phyloP scores from a whole-genome alignment of 2,113 vertebrate species.

The Sclerurus mexicanus region DNA sequence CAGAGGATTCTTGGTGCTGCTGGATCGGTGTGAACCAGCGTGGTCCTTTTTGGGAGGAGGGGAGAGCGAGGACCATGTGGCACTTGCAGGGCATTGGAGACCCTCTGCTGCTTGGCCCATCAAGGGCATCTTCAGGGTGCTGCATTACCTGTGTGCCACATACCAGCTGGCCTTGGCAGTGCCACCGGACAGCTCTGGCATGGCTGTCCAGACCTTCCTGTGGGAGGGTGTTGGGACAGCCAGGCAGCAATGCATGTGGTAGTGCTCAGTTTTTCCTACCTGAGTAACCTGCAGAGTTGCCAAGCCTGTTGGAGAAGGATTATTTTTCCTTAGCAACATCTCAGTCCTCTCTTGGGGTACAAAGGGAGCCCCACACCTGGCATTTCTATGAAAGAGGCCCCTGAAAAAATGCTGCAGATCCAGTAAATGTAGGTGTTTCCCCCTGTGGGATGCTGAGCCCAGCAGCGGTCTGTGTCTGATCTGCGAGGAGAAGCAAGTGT shows the following conservation, averaged over 20 bases:
- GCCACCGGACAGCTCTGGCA: background rate
- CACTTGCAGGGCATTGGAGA: background rate
- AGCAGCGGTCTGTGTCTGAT: background rate
- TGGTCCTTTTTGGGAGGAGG: accelerated
- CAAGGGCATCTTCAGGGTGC: background rate
- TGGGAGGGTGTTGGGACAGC: background rate
- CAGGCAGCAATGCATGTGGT: background rate
- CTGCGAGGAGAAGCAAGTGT: background rate
- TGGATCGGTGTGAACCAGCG: accelerated
- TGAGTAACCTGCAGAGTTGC: accelerated
- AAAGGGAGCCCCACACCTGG: background rate
- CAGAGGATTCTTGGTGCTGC: background rate
- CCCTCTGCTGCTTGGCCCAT: background rate
- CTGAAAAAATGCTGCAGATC: background rate
- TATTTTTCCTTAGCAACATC: background rate
- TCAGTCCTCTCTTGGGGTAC: background rate
- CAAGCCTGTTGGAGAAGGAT: background rate
- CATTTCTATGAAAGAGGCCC: background rate
- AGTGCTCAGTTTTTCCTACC: background rate
- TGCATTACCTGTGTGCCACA: background rate
- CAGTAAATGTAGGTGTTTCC: background rate
- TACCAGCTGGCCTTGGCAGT: background rate
- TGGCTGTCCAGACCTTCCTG: background rate
- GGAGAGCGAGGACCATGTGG: accelerated
- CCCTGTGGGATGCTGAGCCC: background rate